phyloP scores from a whole-genome alignment of 92 coral and sea anemone species.

The Zoanthus sociatus region DNA sequence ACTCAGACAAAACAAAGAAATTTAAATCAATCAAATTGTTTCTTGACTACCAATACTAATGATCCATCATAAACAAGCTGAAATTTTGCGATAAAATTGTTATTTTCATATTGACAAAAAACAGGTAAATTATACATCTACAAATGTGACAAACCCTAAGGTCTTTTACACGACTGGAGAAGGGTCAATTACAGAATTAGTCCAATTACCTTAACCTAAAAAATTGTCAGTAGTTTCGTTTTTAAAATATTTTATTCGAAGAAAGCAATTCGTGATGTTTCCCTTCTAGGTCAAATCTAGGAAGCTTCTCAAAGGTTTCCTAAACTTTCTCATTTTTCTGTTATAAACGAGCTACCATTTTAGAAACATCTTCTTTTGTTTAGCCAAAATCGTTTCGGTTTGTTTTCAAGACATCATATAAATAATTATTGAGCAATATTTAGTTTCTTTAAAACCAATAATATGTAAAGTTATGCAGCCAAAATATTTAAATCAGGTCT shows the following conservation, averaged over 20 bases:
- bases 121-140: neutral
- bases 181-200: neutral
- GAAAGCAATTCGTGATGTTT: neutral
- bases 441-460: neutral
- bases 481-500: neutral
- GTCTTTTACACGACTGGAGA: neutral
- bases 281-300: neutral
- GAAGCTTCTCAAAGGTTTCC: neutral
- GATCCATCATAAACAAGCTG: neutral
- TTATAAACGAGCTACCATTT: neutral
- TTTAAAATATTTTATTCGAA: neutral
- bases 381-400: neutral
- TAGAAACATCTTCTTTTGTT: neutral
- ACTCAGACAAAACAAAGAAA: neutral
- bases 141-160: neutral
- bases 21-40: conserved; percentile 12
- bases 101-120: neutral
- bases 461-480: neutral
- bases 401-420: neutral
- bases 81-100: neutral
- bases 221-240: neutral
- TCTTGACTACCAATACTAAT: neutral
- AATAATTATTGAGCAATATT: neutral
- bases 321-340: neutral
- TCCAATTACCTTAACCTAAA: neutral